phyloP scores from a whole-genome alignment of 2,113 vertebrate species.

The Tiliqua scincoides region DNA sequence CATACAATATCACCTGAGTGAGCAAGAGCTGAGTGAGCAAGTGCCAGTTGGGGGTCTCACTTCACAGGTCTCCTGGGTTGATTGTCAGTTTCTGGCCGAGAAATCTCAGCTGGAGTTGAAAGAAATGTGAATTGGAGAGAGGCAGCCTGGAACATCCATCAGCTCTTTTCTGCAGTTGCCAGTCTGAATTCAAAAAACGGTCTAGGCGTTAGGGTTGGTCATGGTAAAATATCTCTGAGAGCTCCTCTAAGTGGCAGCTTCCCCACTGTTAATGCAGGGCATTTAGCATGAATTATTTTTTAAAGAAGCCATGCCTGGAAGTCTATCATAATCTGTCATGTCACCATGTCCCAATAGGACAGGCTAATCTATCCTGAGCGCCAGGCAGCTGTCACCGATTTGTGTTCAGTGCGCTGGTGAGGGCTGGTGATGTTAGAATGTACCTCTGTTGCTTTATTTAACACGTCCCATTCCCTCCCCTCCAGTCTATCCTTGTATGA shows the following conservation, averaged over 20 bases:
- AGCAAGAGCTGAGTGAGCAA: background rate
- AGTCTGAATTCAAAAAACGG: background rate
- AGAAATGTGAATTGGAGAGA: background rate
- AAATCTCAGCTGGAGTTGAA: background rate
- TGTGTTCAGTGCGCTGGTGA: background rate
- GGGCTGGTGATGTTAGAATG: background rate
- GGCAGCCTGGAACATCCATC: background rate
- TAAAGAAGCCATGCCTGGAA: slow-evolving; percentile 11
- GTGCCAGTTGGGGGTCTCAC: background rate
- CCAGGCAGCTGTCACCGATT: background rate
- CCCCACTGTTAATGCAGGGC: background rate
- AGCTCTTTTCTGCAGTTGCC: slow-evolving; percentile 18
- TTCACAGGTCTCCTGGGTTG: background rate
- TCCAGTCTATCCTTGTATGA: background rate
- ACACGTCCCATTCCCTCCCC: background rate
- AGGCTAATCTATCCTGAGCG: background rate
- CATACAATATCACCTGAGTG: background rate
- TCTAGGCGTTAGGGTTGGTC: background rate
- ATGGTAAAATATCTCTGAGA: background rate
- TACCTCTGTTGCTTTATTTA: slow-evolving; percentile 9
- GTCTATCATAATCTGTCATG: slow-evolving; percentile 1
- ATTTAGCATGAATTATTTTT: slow-evolving; percentile 25
- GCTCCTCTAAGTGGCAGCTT: rapidly evolving
- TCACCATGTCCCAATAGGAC: background rate
- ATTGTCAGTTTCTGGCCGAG: rapidly evolving